These are phyloP conservation scores for Seriola aureovittata DNA, from an alignment of 2,113 vertebrate genomes.

Conservation along the genomic window DNA sequence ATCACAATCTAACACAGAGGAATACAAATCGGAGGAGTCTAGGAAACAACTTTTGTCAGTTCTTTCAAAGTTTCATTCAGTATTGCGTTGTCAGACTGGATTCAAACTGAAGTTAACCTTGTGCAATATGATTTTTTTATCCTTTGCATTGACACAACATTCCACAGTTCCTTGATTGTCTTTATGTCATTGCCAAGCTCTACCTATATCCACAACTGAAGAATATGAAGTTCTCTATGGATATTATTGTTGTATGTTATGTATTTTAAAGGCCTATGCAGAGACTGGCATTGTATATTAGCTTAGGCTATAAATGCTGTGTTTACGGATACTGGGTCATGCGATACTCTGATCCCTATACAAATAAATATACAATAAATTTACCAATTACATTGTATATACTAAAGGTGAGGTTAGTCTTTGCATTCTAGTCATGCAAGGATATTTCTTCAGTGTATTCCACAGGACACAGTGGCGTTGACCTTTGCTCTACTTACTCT, in stretches of 20 bases:
- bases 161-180: neutral
- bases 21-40: too few species aligned
- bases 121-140: neutral
- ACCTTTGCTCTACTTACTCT: constrained; percentile 15
- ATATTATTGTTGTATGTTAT: neutral
- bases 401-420: neutral
- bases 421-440: neutral
- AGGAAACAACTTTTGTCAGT: too few species aligned
- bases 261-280: neutral
- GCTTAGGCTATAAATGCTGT: too few species aligned
- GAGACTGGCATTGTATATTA: neutral
- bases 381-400: neutral
- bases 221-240: neutral
- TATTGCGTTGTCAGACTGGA: neutral
- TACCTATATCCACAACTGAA: neutral
- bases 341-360: too few species aligned
- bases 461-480: neutral
- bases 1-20: too few species aligned
- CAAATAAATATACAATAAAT: neutral
- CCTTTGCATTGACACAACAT: neutral
- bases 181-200: neutral
- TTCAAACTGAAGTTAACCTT: neutral
- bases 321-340: too few species aligned
- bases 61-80: neutral
- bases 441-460: constrained; percentile 19